These are phyloP conservation scores for Semnornis frantzii DNA, from an alignment of 2,113 vertebrate genomes.

Conservation along the genomic window DNA sequence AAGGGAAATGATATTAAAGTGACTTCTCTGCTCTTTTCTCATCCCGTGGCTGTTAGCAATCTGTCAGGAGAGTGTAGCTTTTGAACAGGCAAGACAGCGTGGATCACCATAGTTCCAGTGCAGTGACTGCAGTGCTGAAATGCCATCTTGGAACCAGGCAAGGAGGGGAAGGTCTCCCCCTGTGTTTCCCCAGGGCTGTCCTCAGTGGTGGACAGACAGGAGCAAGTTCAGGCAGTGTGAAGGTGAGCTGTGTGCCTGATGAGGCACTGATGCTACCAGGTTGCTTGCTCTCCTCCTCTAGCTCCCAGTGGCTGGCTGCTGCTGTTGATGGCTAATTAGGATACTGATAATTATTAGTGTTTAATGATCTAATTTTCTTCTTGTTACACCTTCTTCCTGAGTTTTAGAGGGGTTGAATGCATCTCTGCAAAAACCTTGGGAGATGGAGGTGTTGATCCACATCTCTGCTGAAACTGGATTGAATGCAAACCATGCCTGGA, in stretches of 20 bases:
- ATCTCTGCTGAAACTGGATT: not conserved
- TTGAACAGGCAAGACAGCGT: fast-evolving
- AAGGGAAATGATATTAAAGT: not conserved
- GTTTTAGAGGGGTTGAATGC: not conserved
- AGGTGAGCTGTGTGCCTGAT: fast-evolving
- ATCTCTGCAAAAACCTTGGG: not conserved
- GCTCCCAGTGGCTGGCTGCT: not conserved
- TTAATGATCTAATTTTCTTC: slow-evolving; percentile 17
- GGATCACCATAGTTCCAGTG: not conserved
- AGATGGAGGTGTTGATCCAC: not conserved
- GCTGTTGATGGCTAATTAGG: not conserved
- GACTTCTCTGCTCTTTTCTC: not conserved
- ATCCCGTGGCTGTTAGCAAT: not conserved
- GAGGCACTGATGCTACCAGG: not conserved
- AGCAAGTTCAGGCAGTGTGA: fast-evolving
- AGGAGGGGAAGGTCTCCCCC: not conserved
- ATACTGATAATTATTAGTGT: slow-evolving; percentile 38
- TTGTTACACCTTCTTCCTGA: not conserved
- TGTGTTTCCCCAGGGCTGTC: not conserved
- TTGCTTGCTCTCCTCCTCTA: not conserved
- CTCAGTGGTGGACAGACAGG: not conserved
- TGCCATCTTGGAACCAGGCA: not conserved
- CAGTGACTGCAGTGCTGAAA: not conserved
- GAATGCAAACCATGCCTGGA: not conserved
- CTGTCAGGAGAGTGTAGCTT: not conserved